A percentile compares a stretch with the other conserved stretches of the same genome.
Conservation (phyloP, 1,140 invertebrate genomes). For the Pogonognathellus flavescens region DNA sequence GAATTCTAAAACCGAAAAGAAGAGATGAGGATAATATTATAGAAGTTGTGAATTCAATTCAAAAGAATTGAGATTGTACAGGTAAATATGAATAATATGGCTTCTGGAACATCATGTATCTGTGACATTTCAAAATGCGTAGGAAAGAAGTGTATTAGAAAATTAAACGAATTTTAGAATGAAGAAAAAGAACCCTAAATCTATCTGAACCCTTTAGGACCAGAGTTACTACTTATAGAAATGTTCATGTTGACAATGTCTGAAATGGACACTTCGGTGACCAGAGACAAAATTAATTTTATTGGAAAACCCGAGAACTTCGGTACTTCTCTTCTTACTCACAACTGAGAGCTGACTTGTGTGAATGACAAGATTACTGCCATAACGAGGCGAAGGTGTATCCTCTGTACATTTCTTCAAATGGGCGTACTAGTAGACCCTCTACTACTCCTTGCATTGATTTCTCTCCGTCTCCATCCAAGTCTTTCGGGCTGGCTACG, state of each 20-base stretch:
- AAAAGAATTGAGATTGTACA: constrained; percentile 32
- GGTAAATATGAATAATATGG: not conserved
- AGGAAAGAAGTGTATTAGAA: not conserved
- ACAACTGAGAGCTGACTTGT: too few species aligned
- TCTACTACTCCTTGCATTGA: too few species aligned
- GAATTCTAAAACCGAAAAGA: too few species aligned
- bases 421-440: too few species aligned
- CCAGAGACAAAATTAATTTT: not conserved
- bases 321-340: too few species aligned
- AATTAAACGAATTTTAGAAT: not conserved
- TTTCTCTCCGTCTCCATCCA: too few species aligned
- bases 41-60: constrained; percentile 26
- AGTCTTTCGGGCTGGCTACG: too few species aligned
- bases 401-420: too few species aligned
- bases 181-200: constrained; percentile 1
- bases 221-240: not conserved
- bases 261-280: constrained; percentile 16
- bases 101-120: not conserved
- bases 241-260: constrained; percentile 30
- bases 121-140: constrained; percentile 1
- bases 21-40: not conserved
- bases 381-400: too few species aligned
- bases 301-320: too few species aligned
- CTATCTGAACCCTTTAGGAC: constrained; percentile 20
- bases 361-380: too few species aligned